Conservation (phyloP, 2,113 vertebrate species). For the Rhea pennata region DNA sequence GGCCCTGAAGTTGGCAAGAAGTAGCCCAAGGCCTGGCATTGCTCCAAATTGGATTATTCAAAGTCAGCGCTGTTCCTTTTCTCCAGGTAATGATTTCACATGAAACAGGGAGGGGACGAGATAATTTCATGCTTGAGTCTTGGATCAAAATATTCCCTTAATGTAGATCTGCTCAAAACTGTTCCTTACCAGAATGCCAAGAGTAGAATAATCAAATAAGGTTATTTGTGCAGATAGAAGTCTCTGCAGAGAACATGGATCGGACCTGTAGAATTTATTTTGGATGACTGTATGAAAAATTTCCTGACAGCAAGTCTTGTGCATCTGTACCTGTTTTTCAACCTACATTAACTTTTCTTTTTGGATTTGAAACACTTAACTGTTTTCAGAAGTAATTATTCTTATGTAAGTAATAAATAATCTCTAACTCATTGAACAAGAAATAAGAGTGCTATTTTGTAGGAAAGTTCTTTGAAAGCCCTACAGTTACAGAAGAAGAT, state of each 20-base stretch:
- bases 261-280: neutral
- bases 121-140: constrained; percentile 26
- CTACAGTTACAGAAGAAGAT: constrained; percentile 32
- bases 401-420: constrained; percentile 52
- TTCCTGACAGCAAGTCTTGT: constrained; percentile 42
- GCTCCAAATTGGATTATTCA: constrained; percentile 56
- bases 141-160: constrained; percentile 36
- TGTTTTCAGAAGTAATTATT: constrained; percentile 33
- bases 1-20: neutral
- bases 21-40: constrained; percentile 40
- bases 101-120: neutral
- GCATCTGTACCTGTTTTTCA: neutral
- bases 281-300: neutral
- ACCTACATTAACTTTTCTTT: constrained; percentile 7
- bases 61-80: constrained; percentile 49
- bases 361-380: constrained; percentile 17
- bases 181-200: neutral
- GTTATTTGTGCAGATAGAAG: constrained; percentile 3
- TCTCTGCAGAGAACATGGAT: neutral
- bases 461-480: neutral
- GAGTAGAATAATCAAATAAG: neutral
- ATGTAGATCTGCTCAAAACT: neutral
- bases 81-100: constrained; percentile 29
- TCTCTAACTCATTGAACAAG: constrained; percentile 9
- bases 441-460: constrained; percentile 33